phyloP scores from a whole-genome alignment of 2,113 vertebrate genomes.

The Sprattus sprattus region DNA sequence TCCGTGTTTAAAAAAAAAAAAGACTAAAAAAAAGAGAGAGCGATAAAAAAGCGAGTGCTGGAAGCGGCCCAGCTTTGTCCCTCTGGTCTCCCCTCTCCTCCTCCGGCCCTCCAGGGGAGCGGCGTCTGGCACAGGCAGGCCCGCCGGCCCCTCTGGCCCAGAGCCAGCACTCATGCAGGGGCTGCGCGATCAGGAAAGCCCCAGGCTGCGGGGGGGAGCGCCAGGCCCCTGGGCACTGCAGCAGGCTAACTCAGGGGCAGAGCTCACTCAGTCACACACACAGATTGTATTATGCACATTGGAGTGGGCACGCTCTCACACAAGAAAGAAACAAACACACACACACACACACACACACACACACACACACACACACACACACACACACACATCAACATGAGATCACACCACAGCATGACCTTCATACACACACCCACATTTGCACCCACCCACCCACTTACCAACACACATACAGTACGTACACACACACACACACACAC shows the following conservation, averaged over 20 bases:
- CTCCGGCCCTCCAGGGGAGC: conserved; percentile 47
- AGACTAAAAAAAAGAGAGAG: conserved; percentile 12
- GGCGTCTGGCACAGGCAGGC: conserved; percentile 62
- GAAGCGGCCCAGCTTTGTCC: conserved; percentile 75
- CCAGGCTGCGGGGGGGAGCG: conserved; percentile 49
- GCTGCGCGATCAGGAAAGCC: conserved; percentile 66
- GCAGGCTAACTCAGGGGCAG: conserved; percentile 20
- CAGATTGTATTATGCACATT: neutral
- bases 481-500: neutral
- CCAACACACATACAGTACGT: neutral
- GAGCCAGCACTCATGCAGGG: conserved; percentile 67
- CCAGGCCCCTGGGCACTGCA: conserved; percentile 52
- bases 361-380: too few species aligned
- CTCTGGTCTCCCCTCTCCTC: conserved; percentile 56
- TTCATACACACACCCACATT: neutral
- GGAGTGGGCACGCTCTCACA: too few species aligned
- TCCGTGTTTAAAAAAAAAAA: neutral
- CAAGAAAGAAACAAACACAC: too few species aligned
- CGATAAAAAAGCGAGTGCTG: conserved; percentile 44
- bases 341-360: too few species aligned
- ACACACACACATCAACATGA: too few species aligned
- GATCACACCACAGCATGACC: too few species aligned
- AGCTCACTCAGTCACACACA: neutral
- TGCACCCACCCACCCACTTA: neutral
- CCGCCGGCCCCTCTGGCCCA: conserved; percentile 64